Evolutionary conservation across 2,113 vertebrate species (phyloP), one percentile per base, ranked within the genome.

Genomic region (Addax nasomaculatus): DNA sequence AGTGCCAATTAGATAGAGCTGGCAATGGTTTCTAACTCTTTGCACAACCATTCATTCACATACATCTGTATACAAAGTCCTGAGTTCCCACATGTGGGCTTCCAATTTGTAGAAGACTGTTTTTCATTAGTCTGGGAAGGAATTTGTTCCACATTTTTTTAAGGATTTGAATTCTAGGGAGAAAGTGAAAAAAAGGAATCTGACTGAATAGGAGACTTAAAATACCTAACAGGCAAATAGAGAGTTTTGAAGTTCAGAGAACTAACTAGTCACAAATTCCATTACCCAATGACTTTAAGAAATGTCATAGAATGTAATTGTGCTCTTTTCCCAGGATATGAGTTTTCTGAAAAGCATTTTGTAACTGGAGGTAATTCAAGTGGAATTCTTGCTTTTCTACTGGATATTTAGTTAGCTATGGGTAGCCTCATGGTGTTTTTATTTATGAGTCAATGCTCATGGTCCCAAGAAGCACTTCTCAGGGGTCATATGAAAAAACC

Each of bases 91-190:
- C 67, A 95, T 36, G 30, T 95, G 81, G 45, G 49, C 73, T 76
- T 80, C 58, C 62, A 85, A 78, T 96, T 96, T 94, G 81, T 79
- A 88, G 43, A 96, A 93, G 60, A 90, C 58, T 97, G 95, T 39
- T 97, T 97, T 84, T 93, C 88, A 98, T 97, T 98, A 98, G 87
- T 19, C 79, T 88, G 70, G 88, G 87, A 94, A 96, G 45, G 47
- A 97, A 94, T 97, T 88, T 70, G 45, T 96, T 97, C 60, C 95
- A 97, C 55, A 25, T 95, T 85, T 79, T 84, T 85, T 94, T 90
- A 21, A 84, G n/a, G 43, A 90, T 83, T 93, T 94, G 33, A 97
- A 93, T 96, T 95, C 80, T 73, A 86, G 25, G 43, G 76, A 97
- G 55, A 92, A 11, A 90, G 60, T 64, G 45, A 84, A 93, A 86